These are phyloP conservation scores for Mythimna lalbum DNA, from an alignment of 2,888 invertebrate species.

Conservation along the genomic window DNA sequence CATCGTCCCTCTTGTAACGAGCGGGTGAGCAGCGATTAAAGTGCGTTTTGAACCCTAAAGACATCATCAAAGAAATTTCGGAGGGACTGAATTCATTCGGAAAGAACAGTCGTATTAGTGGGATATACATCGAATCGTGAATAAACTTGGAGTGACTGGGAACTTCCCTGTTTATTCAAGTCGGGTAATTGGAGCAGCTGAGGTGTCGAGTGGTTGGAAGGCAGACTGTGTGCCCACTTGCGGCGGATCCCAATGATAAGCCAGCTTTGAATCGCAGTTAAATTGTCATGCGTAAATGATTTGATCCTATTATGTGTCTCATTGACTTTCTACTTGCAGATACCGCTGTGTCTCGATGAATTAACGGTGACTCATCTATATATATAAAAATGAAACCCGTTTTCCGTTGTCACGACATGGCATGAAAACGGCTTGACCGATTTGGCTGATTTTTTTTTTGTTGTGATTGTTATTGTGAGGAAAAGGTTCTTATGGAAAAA, in stretches of 20 bases:
- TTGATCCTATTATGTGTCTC: background rate
- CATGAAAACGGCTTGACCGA: no score
- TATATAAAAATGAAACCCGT: no score
- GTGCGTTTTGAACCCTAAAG: conserved; percentile 60
- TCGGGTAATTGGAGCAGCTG: conserved; percentile 9
- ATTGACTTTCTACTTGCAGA: background rate
- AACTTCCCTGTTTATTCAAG: conserved; percentile 10
- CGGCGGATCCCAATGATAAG: conserved; percentile 3
- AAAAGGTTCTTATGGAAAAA: no score
- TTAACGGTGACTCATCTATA: no score
- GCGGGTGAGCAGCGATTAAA: conserved; percentile 60
- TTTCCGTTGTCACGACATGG: no score
- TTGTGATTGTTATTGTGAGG: no score
- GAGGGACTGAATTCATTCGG: conserved; percentile 56
- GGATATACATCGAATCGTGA: conserved; percentile 38
- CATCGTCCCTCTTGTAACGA: conserved; percentile 56
- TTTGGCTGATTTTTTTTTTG: no score
- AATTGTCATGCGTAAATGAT: conserved; percentile 16
- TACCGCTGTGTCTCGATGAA: background rate
- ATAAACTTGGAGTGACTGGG: conserved; percentile 12
- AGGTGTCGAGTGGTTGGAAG: conserved; percentile 15
- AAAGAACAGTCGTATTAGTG: conserved; percentile 54
- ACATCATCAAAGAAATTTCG: conserved; percentile 54
- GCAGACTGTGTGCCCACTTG: conserved; percentile 1
- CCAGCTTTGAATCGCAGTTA: conserved; percentile 9